Conservation (phyloP, 2,113 vertebrate species). For the Salvator merianae region DNA sequence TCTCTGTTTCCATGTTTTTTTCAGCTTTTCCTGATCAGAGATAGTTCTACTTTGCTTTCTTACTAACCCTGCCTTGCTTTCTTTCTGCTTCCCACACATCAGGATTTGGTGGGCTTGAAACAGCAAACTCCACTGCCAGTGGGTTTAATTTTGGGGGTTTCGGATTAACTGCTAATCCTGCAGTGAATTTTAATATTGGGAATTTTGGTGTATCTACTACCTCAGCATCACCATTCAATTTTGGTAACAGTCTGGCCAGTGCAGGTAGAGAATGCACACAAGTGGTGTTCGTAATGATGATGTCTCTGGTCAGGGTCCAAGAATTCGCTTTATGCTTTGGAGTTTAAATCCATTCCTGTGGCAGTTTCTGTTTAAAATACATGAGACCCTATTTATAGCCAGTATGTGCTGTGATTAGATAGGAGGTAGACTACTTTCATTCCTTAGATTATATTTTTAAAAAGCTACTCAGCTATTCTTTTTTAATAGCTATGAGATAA, state of each 20-base stretch:
- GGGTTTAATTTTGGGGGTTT: constrained; percentile 99
- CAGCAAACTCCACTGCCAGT: constrained; percentile 89
- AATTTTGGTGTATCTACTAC: constrained; percentile 93
- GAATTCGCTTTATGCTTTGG: constrained; percentile 60
- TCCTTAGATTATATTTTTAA: neutral
- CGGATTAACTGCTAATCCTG: constrained; percentile 92
- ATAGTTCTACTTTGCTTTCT: constrained; percentile 35
- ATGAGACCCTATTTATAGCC: neutral
- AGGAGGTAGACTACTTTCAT: neutral
- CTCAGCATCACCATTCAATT: constrained; percentile 92
- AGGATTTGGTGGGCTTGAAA: constrained; percentile 99
- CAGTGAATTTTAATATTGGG: constrained; percentile 96
- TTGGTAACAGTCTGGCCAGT: constrained; percentile 96
- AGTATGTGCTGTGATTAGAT: neutral
- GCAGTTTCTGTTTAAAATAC: neutral
- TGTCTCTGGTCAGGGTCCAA: constrained; percentile 76
- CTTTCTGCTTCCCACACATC: constrained; percentile 77
- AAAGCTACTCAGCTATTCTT: neutral
- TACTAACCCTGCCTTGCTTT: constrained; percentile 78
- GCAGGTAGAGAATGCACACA: constrained; percentile 88
- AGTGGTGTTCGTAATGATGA: constrained; percentile 50
- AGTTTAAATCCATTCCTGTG: neutral
- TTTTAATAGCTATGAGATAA: constrained; percentile 13
- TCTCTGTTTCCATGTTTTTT: neutral
- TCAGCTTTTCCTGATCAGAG: constrained; percentile 24